A percentile compares a stretch with the other conserved stretches of the same genome.
phyloP scores from a whole-genome alignment of 2,113 vertebrate species.

The Pteronura brasiliensis region DNA sequence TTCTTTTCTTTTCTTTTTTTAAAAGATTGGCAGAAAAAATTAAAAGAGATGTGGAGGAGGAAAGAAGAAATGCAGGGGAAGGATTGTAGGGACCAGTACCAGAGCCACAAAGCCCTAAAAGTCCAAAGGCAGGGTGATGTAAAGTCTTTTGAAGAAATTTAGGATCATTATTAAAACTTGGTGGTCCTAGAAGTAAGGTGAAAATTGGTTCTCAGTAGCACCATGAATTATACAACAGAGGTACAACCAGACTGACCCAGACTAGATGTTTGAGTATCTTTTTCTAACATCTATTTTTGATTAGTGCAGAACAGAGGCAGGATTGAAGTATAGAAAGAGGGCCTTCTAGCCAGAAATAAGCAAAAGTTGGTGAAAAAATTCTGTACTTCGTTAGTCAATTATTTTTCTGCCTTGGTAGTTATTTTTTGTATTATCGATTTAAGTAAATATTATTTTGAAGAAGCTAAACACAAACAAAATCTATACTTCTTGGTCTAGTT shows the following conservation, averaged over 20 bases:
- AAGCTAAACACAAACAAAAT: not conserved
- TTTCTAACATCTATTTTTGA: not conserved
- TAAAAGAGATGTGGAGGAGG: not conserved
- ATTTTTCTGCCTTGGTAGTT: constrained; percentile 16
- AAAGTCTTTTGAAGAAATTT: not conserved
- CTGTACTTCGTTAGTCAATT: not conserved
- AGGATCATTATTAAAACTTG: not conserved
- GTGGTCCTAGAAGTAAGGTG: not conserved
- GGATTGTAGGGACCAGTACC: not conserved
- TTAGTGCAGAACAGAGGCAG: not conserved
- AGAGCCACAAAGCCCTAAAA: not conserved
- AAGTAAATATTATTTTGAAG: constrained; percentile 22
- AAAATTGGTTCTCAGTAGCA: not conserved
- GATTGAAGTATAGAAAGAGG: not conserved
- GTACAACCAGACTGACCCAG: not conserved
- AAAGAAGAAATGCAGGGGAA: not conserved
- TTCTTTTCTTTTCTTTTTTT: not conserved
- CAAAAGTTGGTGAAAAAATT: not conserved
- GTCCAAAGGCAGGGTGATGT: not conserved
- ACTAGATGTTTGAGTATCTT: not conserved
- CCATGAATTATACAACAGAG: accelerated
- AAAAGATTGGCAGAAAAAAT: not conserved
- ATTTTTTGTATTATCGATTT: not conserved
- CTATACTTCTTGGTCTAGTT: not conserved
- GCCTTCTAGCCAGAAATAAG: not conserved